Evolutionary conservation across 1,140 invertebrate species (phyloP).

Genomic region (Ceratosolen solmsi): DNA sequence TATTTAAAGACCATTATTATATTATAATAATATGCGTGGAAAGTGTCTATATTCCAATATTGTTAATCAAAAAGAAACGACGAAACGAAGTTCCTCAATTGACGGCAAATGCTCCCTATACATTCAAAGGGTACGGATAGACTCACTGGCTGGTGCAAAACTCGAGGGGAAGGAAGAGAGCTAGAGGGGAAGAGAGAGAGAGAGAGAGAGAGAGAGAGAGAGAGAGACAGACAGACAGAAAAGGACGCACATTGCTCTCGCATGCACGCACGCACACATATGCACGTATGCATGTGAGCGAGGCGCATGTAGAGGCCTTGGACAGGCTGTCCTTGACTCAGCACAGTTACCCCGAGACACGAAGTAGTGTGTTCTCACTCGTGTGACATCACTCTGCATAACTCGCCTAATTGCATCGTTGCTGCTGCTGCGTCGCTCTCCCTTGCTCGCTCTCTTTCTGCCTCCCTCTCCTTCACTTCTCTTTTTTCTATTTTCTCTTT

Average conservation of each 20-base stretch:
- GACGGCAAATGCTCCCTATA: constrained; percentile 15
- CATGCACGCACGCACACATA: background rate
- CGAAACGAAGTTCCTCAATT: background rate
- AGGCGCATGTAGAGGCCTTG: constrained; percentile 66
- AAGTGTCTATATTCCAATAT: no score
- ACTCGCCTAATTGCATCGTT: constrained; percentile 74
- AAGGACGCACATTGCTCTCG: background rate
- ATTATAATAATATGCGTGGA: no score
- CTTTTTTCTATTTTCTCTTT: constrained; percentile 11
- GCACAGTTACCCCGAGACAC: constrained; percentile 71
- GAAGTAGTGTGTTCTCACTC: constrained; percentile 39
- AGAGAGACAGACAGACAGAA: constrained; percentile 15
- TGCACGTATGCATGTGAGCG: constrained; percentile 20
- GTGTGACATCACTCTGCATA: constrained; percentile 74
- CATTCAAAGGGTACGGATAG: constrained; percentile 24
- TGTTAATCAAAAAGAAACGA: background rate
- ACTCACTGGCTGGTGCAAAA: background rate
- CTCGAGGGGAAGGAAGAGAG: background rate
- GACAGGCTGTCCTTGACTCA: constrained; percentile 72
- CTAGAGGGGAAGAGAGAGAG: background rate
- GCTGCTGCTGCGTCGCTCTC: constrained; percentile 33
- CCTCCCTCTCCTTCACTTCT: constrained; percentile 1
- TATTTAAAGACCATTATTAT: no score
- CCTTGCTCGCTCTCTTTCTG: constrained; percentile 11
- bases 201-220: constrained; percentile 40